Base-by-base conservation (phyloP, 2,888 invertebrate genomes). In the Bombylius major region DNA sequence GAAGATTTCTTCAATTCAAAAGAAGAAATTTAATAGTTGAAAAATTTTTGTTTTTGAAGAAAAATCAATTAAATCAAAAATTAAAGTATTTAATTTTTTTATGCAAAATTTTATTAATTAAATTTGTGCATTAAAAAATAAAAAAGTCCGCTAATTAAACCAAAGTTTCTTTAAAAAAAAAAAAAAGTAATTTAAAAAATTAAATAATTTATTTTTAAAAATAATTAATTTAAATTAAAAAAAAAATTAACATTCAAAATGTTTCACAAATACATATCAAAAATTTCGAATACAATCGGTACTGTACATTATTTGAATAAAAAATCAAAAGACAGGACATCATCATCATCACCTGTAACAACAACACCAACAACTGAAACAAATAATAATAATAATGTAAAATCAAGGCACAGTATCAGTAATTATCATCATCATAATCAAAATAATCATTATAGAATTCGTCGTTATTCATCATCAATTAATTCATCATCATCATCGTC, bases 211-310 rank as follows among this genome's bases (percentile, higher is more conserved):
- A 42, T 11, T 11, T 12, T 50, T 34, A 44, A 14, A 36, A 31
- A 13, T 5, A 31, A n/a, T 34, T 12, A 48, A 31, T 32, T 48
- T 48, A 34, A 34, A 9, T 12, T 33, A 48, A 48, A 14, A 14
- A 14, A 33, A 45, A 45, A 45, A 45, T 5, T 14, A 45, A 45
- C 3, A 11, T 39, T 46, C 42, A 53, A 31, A 42, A 66, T 74
- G 59, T 71, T 74, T 60, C 72, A 71, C 59, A 74, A 74, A 61
- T 74, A 70, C 61, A 64, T 72, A 48, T 66, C 67, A 50, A 74
- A 74, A 65, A 63, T 75, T 56, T 69, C 70, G 61, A 70, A 68
- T 64, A 68, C 62, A 59, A 66, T 70, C 58, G 65, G 60, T 54
- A 58, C 62, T 36, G 58, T 64, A 36, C 61, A 62, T 54, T 62